Base-by-base conservation (phyloP, 1,140 invertebrate genomes). In the Habropoda laboriosa region DNA sequence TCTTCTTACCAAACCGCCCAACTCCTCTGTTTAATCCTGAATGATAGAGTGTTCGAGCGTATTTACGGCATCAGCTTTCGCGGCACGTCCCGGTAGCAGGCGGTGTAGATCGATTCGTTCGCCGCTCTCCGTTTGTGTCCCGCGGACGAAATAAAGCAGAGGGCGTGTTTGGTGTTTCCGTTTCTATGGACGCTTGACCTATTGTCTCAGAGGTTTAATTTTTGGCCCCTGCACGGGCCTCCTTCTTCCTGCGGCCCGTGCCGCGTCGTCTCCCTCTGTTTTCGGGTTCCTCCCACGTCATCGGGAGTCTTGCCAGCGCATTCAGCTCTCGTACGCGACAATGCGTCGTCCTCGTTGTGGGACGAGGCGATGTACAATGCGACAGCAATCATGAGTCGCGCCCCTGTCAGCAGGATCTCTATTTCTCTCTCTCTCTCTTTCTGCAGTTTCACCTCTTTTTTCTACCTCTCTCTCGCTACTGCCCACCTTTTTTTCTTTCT, bases 141-240 rank as follows among this genome's bases (percentile, higher is more conserved):
- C 38, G 68, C 47, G 49, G 55, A 63, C 70, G 67, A 82, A 71
- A 81, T 81, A 89, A 87, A 53, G 89, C 87, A 85, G 86, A 79
- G 91, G 92, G 92, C 92, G 92, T 92, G 90, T 91, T 90, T 89
- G 87, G 88, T 87, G 86, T 90, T 89, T 91, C 87, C 85, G 79
- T 88, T 90, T 92, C 90, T 91, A 92, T 92, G 92, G 88, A 90
- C 92, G 92, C 91, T 93, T 93, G 92, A 93, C 92, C 92, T 84
- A 93, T 93, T 93, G 92, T 93, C 90, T 92, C 89, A 89, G 67
- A 86, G 88, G 90, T 93, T 93, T 93, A 92, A 93, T 92, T 92
- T 93, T 89, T 90, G 86, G 64, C 86, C 88, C 85, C 87, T 79
- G 35, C 51, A 58, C 78, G 60, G 70, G 67, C 61, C 71, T 57